Conservation (phyloP, 2,888 invertebrate species). For the Tenodera sinensis region DNA sequence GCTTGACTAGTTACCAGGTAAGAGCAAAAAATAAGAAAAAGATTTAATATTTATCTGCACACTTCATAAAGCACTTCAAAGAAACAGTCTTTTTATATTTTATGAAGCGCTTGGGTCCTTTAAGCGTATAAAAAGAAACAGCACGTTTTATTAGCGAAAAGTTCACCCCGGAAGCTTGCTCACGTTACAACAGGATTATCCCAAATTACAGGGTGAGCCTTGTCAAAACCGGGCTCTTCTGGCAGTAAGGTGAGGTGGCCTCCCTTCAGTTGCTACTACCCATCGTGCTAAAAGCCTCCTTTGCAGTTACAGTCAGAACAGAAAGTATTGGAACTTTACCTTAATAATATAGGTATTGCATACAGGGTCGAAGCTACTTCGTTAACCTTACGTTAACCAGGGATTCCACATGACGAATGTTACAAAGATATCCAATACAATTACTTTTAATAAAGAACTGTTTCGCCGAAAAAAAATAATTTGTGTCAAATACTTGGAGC, state of each 20-base stretch:
- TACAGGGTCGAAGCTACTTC: no score
- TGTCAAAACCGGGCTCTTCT: background rate
- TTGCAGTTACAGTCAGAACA: no score
- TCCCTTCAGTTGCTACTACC: background rate
- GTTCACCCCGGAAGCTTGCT: background rate
- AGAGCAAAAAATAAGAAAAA: no score
- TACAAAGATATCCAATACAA: no score
- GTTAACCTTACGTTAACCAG: no score
- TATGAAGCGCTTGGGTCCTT: background rate
- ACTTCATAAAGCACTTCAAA: background rate
- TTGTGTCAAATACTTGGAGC: no score
- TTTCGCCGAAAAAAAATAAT: no score
- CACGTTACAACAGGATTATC: background rate
- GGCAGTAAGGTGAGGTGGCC: background rate
- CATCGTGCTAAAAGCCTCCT: background rate
- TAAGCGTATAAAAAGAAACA: background rate
- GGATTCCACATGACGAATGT: no score
- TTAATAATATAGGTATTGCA: no score
- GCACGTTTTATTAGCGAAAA: background rate
- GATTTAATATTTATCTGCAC: background rate
- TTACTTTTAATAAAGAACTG: no score
- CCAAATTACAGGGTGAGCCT: background rate
- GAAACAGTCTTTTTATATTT: background rate
- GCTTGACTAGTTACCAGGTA: no score
- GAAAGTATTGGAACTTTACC: no score